Base-by-base conservation (phyloP, 2,797 vertebrate genomes). In the Oceanodroma leucorhoa region DNA sequence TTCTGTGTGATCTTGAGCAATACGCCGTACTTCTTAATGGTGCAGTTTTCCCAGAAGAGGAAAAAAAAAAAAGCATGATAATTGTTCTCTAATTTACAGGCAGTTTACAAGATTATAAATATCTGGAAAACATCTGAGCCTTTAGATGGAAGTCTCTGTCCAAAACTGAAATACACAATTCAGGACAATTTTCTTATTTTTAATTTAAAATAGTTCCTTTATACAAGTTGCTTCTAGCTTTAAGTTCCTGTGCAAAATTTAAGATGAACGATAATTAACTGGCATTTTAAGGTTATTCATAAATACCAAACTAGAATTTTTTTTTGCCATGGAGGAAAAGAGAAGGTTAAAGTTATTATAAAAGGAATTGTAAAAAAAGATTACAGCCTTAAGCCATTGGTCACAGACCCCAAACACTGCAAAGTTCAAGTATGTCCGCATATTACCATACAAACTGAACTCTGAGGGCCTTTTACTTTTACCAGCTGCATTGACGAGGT, bases 221-320 rank as follows among this genome's bases (percentile, higher is more conserved):
- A 81, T 26, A 61, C 7, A 57, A 83, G 30, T 15, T 62, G 20
- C 21, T 79, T 72, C 50, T 53, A 84, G 36, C 17, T 79, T 66
- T 36, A 53, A 1, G 0, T 40, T 94, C 23, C 54, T 82, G 14
- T 66, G 50, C 32, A 87, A 91, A 82, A 70, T 38, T 62, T 76
- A 76, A 84, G n/a, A 76, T 36, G 55, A 92, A 87, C 81, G n/a
- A 70, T 60, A 89, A 91, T 75, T 91, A 83, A 76, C 51, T 79
- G 66, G 36, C 55, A 79, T 89, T 96, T 91, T 94, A 76, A 89
- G 66, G 38, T 90, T 95, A 92, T 55, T 77, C 32, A 93, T 66
- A 93, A 95, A 86, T 72, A 94, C 34, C 79, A 88, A 91, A 64
- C 38, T 51, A 66, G 17, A 84, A 91, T 48, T 60, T n/a, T n/a